Base-by-base conservation (phyloP, 2,888 invertebrate species). In the Lamproptera curius region DNA sequence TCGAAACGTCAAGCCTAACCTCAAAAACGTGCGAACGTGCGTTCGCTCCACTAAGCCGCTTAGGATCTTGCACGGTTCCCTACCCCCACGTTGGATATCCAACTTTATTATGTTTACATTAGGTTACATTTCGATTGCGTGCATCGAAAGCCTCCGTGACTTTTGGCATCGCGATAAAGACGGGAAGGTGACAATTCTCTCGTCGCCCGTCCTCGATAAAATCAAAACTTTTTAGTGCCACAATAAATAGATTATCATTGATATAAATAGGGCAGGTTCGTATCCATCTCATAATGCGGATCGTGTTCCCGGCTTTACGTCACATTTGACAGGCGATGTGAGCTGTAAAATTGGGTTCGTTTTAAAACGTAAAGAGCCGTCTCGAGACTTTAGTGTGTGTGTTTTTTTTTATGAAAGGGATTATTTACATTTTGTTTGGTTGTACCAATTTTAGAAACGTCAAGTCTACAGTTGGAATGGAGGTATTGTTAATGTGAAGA, bases 241-340 rank as follows among this genome's bases (percentile, higher is more conserved):
- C 85, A 86, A 86, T 85, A 87, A 85, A 85, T 85, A 85, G 84
- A 85, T 85, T 85, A 84, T 67, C 71, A 82, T 78, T 79, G 76
- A 75, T 83, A 86, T 85, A 86, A 86, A 87, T 85, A 85, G 85
- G 79, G 73, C 76, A 79, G 78, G 84, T 81, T 77, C 71, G 76
- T 74, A 71, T 74, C 77, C 74, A n/a, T 70, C 69, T 68, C 69
- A 77, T 81, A 84, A 84, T 81, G 68, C 77, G 73, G 72, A 72
- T 77, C 67, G 79, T 73, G 76, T 83, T 83, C 75, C 75, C 73
- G 72, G 87, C 86, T 87, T 86, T 85, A 67, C 76, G 87, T 86
- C 87, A 76, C 60, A 51, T 75, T 73, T 87, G 87, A 87, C 87
- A 85, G 82, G 83, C 80, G 76, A 76, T 83, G 78, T 73, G 82